Evolutionary conservation across 1,140 invertebrate genomes (phyloP), one percentile per base, ranked within the genome.

Genomic region (Leptonema lineaticorne): DNA sequence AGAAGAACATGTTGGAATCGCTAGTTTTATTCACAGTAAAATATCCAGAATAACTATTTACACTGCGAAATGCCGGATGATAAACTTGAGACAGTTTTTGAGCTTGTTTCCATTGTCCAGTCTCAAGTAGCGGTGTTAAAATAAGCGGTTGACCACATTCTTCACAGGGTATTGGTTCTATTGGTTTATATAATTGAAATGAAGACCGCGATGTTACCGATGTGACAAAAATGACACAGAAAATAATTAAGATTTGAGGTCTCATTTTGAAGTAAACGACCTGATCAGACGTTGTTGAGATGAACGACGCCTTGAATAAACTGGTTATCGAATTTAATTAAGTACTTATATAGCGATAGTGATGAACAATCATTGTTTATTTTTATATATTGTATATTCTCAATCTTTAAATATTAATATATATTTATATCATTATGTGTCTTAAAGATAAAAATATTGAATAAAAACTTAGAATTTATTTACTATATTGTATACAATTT

Each of bases 1-100:
- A 92, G 77, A 92, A 92, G 76, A 90, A 92, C 68, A 89, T 76
- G 77, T 92, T 90, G 4, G 88, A 89, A 73, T 87, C 81, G 70
- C 79, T 86, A 1, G 77, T 75, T 76, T 86, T 83, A 74, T 92
- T 85, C 1, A 92, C 86, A 0, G 90, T 92, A 9, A 92, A 82
- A 74, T 86, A 91, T 14, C 90, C 91, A 33, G 88, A 83, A 75
- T 90, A 84, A 74, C 79, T 81, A 14, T 26, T 37, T 20, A 81
- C 76, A 8, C 75, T 76, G 9, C 77, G 70, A 69, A 76, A 73
- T 11, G 76, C 74, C 0, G 77, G 78, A 0, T 78, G 20, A 14
- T 70, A 58, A 0, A 83, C 81, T 18, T 69, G 63, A 7, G 82
- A 78, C 7, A 79, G 63, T 33, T 77, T 76, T 66, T 75, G 76